phyloP scores from a whole-genome alignment of 2,888 invertebrate species.

The Malacosoma neustria region DNA sequence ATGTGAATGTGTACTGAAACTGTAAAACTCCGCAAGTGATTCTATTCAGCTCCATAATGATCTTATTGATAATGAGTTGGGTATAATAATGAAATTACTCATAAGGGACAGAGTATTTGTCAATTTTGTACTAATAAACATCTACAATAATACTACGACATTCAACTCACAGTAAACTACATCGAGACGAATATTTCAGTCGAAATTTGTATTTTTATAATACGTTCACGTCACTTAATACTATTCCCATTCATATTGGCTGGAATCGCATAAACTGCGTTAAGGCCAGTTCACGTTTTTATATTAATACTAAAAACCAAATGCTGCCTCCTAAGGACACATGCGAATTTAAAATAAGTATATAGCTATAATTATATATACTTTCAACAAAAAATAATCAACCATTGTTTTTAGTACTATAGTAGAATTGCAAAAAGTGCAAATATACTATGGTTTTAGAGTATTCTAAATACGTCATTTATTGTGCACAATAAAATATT shows the following conservation, averaged over 20 bases:
- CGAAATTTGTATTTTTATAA: slow-evolving; percentile 59
- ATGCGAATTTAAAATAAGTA: too few species aligned
- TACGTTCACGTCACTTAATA: slow-evolving; percentile 53
- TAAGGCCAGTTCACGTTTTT: slow-evolving; percentile 41
- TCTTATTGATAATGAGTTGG: not conserved
- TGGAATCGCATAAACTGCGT: slow-evolving; percentile 60
- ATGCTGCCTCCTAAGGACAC: not conserved
- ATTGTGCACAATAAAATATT: too few species aligned
- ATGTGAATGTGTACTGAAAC: not conserved
- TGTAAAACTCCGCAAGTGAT: not conserved
- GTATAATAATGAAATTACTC: not conserved
- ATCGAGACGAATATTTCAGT: slow-evolving; percentile 69
- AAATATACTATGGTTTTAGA: too few species aligned
- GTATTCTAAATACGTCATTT: too few species aligned
- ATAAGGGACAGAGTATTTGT: slow-evolving; percentile 3
- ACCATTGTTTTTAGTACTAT: too few species aligned
- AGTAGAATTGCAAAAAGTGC: too few species aligned
- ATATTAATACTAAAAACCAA: not conserved
- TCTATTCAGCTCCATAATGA: not conserved
- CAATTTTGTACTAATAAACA: slow-evolving; percentile 68
- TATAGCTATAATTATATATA: too few species aligned
- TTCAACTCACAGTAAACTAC: slow-evolving; percentile 66
- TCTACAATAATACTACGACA: slow-evolving; percentile 55
- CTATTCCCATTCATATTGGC: slow-evolving; percentile 50
- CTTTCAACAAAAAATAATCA: too few species aligned